phyloP scores from a whole-genome alignment of 2,113 vertebrate species.

The Ameiurus melas region DNA sequence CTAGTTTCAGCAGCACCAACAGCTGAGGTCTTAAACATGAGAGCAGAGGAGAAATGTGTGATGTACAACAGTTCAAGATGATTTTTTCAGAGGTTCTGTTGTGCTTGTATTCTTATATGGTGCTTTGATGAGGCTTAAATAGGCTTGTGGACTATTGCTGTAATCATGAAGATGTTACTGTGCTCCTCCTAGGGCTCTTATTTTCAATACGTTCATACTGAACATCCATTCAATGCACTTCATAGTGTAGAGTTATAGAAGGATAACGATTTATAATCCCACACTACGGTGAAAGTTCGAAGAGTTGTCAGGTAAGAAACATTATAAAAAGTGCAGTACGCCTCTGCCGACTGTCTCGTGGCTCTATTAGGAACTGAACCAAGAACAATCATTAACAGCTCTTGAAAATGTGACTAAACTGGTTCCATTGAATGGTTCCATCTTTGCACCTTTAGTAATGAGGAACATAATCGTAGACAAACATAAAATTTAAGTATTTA shows the following conservation, averaged over 20 bases:
- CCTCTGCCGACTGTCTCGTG: background rate
- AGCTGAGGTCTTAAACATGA: constrained; percentile 82
- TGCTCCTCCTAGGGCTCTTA: background rate
- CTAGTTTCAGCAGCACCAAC: constrained; percentile 87
- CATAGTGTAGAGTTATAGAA: background rate
- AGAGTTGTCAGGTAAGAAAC: background rate
- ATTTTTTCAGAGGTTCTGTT: background rate
- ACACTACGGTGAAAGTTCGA: background rate
- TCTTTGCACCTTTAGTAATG: background rate
- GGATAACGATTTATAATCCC: background rate
- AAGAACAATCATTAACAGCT: background rate
- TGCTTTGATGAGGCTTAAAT: background rate
- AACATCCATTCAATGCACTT: background rate
- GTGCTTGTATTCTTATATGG: background rate
- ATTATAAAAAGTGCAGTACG: background rate
- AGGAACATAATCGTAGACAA: background rate
- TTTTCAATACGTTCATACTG: background rate
- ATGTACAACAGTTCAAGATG: background rate
- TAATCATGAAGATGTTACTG: background rate
- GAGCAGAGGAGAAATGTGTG: background rate
- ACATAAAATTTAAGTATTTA: background rate
- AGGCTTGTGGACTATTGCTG: no score
- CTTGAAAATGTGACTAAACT: background rate
- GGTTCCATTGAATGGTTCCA: background rate
- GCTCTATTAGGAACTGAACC: background rate